A percentile compares a stretch with the other conserved stretches of the same genome.
These are phyloP conservation scores for Stictonetta naevosa DNA, from an alignment of 2,113 vertebrate species.

Conservation along the genomic window DNA sequence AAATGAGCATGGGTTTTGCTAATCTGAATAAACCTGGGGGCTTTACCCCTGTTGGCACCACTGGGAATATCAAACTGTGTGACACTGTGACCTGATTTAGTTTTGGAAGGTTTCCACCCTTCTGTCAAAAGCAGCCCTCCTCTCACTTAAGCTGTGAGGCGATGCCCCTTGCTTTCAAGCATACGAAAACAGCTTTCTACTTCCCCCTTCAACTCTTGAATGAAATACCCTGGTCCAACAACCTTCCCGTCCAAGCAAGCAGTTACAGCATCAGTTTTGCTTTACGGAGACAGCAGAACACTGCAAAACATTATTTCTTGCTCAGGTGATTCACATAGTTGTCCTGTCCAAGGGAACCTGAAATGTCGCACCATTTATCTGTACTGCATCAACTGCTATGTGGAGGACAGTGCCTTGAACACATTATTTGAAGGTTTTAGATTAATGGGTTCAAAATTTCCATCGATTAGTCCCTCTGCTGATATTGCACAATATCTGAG, in stretches of 20 bases:
- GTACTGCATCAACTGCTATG: neutral
- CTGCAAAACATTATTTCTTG: neutral
- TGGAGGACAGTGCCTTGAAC: neutral
- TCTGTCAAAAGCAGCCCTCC: neutral
- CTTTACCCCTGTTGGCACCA: neutral
- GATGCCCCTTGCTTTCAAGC: neutral
- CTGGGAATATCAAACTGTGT: neutral
- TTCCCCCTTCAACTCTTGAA: neutral
- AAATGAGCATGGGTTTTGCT: neutral
- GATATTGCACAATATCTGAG: neutral
- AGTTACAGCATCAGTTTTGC: neutral
- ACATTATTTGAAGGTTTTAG: neutral
- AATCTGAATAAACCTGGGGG: neutral
- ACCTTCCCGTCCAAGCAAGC: neutral
- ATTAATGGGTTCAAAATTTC: neutral
- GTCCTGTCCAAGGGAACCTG: neutral
- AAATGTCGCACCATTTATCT: neutral
- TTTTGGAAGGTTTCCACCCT: neutral
- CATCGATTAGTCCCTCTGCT: neutral
- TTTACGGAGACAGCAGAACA: neutral
- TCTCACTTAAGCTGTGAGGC: neutral
- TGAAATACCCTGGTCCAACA: neutral
- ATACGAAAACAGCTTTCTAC: neutral
- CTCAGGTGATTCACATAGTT: neutral
- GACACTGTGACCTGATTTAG: neutral